Base-by-base conservation (phyloP, 2,888 invertebrate species). In the Eilema griseolum region DNA sequence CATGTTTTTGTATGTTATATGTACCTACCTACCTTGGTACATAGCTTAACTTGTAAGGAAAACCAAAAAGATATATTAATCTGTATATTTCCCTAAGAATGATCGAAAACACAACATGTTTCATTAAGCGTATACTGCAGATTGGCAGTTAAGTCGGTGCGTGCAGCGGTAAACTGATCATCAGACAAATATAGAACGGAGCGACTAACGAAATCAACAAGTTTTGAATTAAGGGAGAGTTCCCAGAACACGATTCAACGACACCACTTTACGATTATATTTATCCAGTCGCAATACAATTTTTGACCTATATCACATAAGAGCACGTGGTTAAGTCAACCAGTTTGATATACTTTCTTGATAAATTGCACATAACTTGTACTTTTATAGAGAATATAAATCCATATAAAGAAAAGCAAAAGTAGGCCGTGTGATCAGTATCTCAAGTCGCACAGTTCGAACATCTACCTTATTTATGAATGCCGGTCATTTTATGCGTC, bases 401-500 rank as follows among this genome's bases (percentile, higher is more conserved):
- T 33, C 31, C 31, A 33, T 33, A 8, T 33, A 7, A 33, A 33
- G 8, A 33, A 33, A 33, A 33, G 65, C 33, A 57, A 71, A 73
- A 70, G 64, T 66, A 69, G 70, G 66, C 37, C 67, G 56, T 65
- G 31, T 70, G 71, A 75, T 71, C 67, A 23, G 70, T 68, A 70
- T 67, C 66, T 63, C 33, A 10, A 74, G 72, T 71, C 72, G 56
- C 60, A 67, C 62, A 70, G 56, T 65, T 63, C 64, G 66, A 71
- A 74, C 65, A 64, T 73, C 33, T 72, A 74, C 79, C 81, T 83
- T 76, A 64, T 65, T 71, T 77, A 85, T 86, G 86, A 88, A 86
- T 85, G 86, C 84, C 81, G 82, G 83, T 83, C 85, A 86, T 86
- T 87, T 88, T 87, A 88, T 87, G 83, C 88, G 85, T 81, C 79